Evolutionary conservation across 2,888 invertebrate species (phyloP).

Genomic region (Onthophagus sagittarius): DNA sequence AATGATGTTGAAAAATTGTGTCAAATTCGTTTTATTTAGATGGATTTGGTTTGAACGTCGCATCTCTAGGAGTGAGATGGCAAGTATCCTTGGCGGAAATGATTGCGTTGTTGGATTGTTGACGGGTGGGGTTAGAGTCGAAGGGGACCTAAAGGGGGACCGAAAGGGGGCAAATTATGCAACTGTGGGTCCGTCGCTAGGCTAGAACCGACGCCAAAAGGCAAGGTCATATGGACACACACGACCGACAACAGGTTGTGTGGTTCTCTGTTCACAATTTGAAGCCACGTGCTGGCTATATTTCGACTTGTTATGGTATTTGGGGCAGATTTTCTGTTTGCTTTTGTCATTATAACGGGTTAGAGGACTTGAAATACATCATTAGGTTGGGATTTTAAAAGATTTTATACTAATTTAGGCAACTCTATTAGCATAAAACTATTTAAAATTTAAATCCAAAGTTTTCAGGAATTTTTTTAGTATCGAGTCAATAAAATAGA

Average conservation of each 20-base stretch:
- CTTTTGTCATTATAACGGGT: neutral
- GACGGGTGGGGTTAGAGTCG: conserved; percentile 24
- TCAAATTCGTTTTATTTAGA: too few species aligned
- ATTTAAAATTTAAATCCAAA: too few species aligned
- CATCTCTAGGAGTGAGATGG: conserved; percentile 1
- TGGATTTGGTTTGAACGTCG: neutral
- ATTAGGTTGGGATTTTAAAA: neutral
- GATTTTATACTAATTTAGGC: neutral
- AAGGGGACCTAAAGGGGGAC: conserved; percentile 18
- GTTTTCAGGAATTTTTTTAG: too few species aligned
- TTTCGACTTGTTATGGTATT: neutral
- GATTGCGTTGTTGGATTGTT: conserved; percentile 25
- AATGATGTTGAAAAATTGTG: too few species aligned
- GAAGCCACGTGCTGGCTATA: neutral
- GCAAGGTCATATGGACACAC: conserved; percentile 31
- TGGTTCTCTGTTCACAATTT: conserved; percentile 10
- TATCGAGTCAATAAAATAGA: too few species aligned
- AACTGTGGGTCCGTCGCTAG: conserved; percentile 24
- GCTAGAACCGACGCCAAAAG: conserved; percentile 24
- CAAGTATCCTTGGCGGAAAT: conserved; percentile 26
- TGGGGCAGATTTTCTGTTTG: neutral
- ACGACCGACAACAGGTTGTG: conserved; percentile 27
- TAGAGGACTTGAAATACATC: neutral
- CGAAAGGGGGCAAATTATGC: conserved; percentile 30
- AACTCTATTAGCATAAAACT: neutral